A percentile compares a stretch with the other conserved stretches of the same genome.
Conservation (phyloP, 2,113 vertebrate species). For the Dascyllus trimaculatus region DNA sequence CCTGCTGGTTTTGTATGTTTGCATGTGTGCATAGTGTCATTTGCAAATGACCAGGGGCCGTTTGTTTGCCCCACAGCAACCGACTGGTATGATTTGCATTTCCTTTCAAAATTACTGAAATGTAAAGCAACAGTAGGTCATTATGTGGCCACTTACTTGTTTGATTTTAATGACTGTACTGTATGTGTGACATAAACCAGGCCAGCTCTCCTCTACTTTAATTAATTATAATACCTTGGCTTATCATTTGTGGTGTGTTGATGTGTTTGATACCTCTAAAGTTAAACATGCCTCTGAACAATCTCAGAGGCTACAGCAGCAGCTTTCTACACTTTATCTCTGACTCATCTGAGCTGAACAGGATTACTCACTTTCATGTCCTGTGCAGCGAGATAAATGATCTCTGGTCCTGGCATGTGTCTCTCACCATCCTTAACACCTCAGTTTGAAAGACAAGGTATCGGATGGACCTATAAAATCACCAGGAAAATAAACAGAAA, state of each 20-base stretch:
- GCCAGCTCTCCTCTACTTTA: neutral
- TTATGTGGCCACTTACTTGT: slow-evolving; percentile 36
- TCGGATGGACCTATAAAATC: neutral
- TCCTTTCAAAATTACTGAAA: slow-evolving; percentile 55
- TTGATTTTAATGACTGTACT: slow-evolving; percentile 10
- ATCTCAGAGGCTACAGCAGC: neutral
- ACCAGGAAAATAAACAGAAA: neutral
- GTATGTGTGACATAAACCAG: neutral
- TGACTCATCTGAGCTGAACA: neutral
- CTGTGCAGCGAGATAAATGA: neutral
- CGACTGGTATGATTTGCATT: slow-evolving; percentile 57
- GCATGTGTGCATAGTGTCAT: slow-evolving; percentile 18
- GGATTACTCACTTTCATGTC: neutral
- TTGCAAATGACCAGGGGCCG: slow-evolving; percentile 59
- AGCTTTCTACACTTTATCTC: slow-evolving; percentile 1
- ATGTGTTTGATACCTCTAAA: neutral
- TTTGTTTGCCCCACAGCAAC: slow-evolving; percentile 40
- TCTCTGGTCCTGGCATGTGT: neutral
- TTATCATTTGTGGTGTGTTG: neutral
- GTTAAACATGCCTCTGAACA: neutral
- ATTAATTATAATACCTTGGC: neutral
- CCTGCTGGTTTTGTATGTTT: slow-evolving; percentile 10
- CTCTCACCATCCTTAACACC: neutral
- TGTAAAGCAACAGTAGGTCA: slow-evolving; percentile 50
- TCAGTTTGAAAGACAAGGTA: slow-evolving; percentile 7